phyloP scores from a whole-genome alignment of 2,113 vertebrate species.

The Microcebus jonahi region DNA sequence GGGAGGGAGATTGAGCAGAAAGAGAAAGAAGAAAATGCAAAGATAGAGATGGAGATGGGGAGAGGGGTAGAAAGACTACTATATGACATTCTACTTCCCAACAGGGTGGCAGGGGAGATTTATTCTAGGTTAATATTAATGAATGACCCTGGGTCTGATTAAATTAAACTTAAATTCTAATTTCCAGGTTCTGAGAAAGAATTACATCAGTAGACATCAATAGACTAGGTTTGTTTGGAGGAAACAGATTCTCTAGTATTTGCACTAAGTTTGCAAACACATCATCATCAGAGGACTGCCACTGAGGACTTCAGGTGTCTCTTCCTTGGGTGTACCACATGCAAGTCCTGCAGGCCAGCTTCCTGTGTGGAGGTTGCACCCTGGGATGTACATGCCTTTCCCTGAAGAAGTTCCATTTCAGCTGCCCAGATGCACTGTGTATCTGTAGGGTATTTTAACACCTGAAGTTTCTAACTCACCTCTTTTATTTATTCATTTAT shows the following conservation, averaged over 20 bases:
- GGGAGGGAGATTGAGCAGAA: neutral
- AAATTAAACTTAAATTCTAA: neutral
- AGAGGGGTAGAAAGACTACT: neutral
- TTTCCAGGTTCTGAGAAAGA: neutral
- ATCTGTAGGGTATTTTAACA: neutral
- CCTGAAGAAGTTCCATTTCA: neutral
- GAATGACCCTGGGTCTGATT: neutral
- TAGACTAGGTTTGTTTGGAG: neutral
- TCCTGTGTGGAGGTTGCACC: neutral
- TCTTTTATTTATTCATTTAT: neutral
- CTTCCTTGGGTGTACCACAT: neutral
- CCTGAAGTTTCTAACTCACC: neutral
- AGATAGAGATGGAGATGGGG: neutral
- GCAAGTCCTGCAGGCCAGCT: neutral
- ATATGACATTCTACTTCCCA: neutral
- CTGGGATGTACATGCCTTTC: neutral
- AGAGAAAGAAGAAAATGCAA: neutral
- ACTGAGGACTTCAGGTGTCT: neutral
- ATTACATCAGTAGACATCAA: neutral
- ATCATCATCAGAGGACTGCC: neutral
- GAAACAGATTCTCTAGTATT: neutral
- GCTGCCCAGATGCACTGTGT: neutral
- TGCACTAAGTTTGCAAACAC: neutral
- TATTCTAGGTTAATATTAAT: neutral
- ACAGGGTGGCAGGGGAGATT: neutral